Conservation (phyloP, 2,797 vertebrate species). For the Arnoldichthys spilopterus region DNA sequence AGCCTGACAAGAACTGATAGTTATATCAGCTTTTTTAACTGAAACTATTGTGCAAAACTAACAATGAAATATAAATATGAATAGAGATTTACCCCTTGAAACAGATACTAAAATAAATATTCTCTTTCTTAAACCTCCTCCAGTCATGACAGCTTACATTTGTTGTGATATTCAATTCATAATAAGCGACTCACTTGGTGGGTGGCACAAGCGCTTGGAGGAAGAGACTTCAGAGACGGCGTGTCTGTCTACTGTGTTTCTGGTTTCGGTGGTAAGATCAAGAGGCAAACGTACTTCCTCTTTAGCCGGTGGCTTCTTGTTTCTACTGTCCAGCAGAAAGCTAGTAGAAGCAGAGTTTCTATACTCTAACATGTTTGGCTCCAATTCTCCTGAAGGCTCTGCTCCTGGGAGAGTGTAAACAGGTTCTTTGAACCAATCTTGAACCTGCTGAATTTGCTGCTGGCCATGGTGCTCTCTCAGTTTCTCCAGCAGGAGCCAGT, state of each 20-base stretch:
- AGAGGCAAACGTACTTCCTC: slow-evolving; percentile 60
- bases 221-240: not conserved
- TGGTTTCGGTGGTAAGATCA: not conserved
- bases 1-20: too few relatives aligned
- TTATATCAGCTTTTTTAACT: too few relatives aligned
- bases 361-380: slow-evolving; percentile 63
- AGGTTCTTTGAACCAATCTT: slow-evolving; percentile 23
- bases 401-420: slow-evolving; percentile 60
- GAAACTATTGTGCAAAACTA: too few relatives aligned
- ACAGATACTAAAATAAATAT: too few relatives aligned
- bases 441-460: slow-evolving; percentile 27
- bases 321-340: slow-evolving; percentile 71
- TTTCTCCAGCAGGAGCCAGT: slow-evolving; percentile 85
- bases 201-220: slow-evolving; percentile 33
- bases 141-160: too few relatives aligned
- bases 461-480: slow-evolving; percentile 78
- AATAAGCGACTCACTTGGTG: slow-evolving; percentile 76
- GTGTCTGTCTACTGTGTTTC: slow-evolving; percentile 4
- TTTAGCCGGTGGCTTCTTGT: slow-evolving; percentile 69
- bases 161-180: not conserved
- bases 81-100: too few relatives aligned
- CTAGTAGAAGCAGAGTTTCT: slow-evolving; percentile 73
- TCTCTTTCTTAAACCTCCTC: too few relatives aligned
- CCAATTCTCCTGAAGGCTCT: slow-evolving; percentile 70
- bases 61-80: too few relatives aligned